These are phyloP conservation scores for Amorpha juglandis DNA, from an alignment of 2,888 invertebrate genomes.

Conservation along the genomic window DNA sequence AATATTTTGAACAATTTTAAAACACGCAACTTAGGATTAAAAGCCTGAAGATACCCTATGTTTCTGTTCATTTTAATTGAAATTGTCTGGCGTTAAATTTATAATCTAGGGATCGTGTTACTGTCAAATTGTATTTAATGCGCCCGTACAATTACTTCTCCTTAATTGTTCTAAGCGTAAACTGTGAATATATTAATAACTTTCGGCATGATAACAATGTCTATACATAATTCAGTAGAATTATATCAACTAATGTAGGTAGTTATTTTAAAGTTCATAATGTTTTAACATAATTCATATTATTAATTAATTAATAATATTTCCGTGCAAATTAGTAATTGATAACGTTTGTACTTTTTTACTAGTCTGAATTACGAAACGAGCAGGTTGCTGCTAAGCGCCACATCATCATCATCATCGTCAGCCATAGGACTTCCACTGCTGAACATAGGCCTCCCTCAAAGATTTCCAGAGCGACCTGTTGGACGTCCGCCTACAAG, in stretches of 20 bases:
- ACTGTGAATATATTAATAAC: slow-evolving; percentile 43
- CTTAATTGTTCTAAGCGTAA: slow-evolving; percentile 44
- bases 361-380: too few relatives aligned
- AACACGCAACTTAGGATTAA: too few relatives aligned
- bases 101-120: slow-evolving; percentile 49
- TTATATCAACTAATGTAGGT: slow-evolving; percentile 7
- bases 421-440: too few relatives aligned
- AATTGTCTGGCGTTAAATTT: slow-evolving; percentile 50
- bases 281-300: slow-evolving; percentile 3
- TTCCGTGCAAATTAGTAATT: neutral
- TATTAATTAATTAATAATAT: slow-evolving; percentile 3
- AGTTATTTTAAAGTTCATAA: slow-evolving; percentile 10
- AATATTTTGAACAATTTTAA: too few relatives aligned
- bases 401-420: too few relatives aligned
- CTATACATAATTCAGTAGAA: slow-evolving; percentile 19
- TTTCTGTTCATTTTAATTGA: slow-evolving; percentile 47
- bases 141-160: slow-evolving; percentile 30
- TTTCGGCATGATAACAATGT: slow-evolving; percentile 20
- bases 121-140: slow-evolving; percentile 41
- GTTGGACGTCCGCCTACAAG: too few relatives aligned
- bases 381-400: too few relatives aligned
- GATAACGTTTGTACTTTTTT: neutral
- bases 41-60: slow-evolving; percentile 24
- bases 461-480: too few relatives aligned
- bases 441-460: too few relatives aligned